phyloP scores from a whole-genome alignment of 1,140 invertebrate genomes.

The Megalonaias nervosa region DNA sequence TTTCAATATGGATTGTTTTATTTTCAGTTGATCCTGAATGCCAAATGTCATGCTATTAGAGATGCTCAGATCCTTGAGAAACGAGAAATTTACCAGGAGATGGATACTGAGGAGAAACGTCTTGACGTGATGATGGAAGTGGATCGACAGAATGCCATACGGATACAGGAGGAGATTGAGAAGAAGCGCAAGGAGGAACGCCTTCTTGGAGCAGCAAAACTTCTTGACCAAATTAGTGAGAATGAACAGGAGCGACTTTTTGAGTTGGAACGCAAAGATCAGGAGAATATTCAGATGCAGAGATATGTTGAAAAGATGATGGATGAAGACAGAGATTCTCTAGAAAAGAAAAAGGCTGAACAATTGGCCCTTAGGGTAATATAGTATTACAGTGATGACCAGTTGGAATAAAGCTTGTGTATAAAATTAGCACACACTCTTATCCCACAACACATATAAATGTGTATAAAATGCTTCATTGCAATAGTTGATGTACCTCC shows the following conservation, averaged over 20 bases:
- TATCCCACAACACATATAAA: too few relatives aligned
- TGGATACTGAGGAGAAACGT: constrained; percentile 68
- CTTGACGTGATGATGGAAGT: constrained; percentile 72
- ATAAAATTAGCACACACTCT: too few relatives aligned
- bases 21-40: constrained; percentile 70
- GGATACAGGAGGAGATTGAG: constrained; percentile 71
- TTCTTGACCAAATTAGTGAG: constrained; percentile 70
- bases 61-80: constrained; percentile 72
- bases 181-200: constrained; percentile 65
- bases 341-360: constrained; percentile 64
- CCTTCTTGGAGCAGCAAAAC: constrained; percentile 63
- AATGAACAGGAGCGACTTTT: constrained; percentile 69
- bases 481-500: too few relatives aligned
- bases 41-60: constrained; percentile 72
- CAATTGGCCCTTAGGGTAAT: constrained; percentile 61
- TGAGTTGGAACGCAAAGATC: constrained; percentile 70
- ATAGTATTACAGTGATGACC: too few relatives aligned
- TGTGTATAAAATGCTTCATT: too few relatives aligned
- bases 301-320: constrained; percentile 69
- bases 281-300: constrained; percentile 70
- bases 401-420: too few relatives aligned
- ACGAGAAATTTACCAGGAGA: constrained; percentile 64
- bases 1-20: not conserved
- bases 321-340: constrained; percentile 63
- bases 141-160: constrained; percentile 69